These are phyloP conservation scores for Ferrisia virgata DNA, from an alignment of 2,888 invertebrate genomes.

Conservation along the genomic window DNA sequence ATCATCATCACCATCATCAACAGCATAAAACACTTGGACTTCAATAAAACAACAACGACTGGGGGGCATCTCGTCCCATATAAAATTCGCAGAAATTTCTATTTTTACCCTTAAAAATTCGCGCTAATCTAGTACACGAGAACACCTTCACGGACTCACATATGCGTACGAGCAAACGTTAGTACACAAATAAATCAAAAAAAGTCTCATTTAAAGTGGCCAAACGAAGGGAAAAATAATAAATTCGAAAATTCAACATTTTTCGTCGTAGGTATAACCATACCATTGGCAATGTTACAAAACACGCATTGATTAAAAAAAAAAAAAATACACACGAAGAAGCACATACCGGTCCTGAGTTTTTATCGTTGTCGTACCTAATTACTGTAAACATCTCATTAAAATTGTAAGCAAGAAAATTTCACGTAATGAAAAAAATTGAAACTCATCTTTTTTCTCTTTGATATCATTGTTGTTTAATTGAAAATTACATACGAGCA, in stretches of 20 bases:
- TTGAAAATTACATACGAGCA: too few relatives aligned
- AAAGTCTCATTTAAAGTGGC: not conserved
- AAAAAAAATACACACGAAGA: not conserved
- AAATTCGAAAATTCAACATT: not conserved
- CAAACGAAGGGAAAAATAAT: not conserved
- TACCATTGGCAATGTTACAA: not conserved
- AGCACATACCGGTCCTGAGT: too few relatives aligned
- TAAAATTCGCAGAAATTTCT: not conserved
- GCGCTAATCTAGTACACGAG: not conserved
- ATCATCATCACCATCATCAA: not conserved
- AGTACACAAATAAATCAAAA: not conserved
- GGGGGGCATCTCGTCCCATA: not conserved
- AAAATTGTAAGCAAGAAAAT: not conserved
- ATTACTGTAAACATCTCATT: conserved; percentile 5
- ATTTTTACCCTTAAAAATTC: not conserved
- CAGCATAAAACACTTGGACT: not conserved
- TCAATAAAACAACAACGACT: not conserved
- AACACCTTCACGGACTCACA: not conserved
- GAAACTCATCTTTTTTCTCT: not conserved
- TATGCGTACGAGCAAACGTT: not conserved
- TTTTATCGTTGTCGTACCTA: not conserved
- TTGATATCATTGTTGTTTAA: too few relatives aligned
- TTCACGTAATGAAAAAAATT: not conserved
- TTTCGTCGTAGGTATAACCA: not conserved
- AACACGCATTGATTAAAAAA: not conserved